A percentile compares a stretch with the other conserved stretches of the same genome.
Conservation (phyloP, 2,888 invertebrate genomes). For the Pseudanteris insignis region DNA sequence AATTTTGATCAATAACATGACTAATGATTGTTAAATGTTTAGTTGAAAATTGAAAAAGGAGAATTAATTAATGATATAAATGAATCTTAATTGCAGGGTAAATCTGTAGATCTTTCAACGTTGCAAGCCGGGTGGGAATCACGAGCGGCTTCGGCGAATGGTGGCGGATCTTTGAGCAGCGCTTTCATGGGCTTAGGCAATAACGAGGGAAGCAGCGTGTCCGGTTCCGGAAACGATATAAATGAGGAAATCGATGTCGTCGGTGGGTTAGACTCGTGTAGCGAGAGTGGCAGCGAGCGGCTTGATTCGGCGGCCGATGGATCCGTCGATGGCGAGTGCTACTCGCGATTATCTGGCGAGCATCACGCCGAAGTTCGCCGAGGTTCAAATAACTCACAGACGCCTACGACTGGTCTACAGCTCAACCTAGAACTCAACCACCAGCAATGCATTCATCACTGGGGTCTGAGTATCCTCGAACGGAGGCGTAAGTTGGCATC, state of each 20-base stretch:
- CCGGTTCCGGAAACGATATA: slow-evolving; percentile 63
- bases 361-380: slow-evolving; percentile 29
- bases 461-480: slow-evolving; percentile 66
- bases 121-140: slow-evolving; percentile 86
- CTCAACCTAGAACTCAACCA: slow-evolving; percentile 57
- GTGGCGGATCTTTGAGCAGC: slow-evolving; percentile 71
- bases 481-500: slow-evolving; percentile 66
- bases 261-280: slow-evolving; percentile 79
- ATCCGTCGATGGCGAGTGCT: slow-evolving; percentile 72
- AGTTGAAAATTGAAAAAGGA: too few species aligned
- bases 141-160: slow-evolving; percentile 66
- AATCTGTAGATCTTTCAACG: slow-evolving; percentile 86
- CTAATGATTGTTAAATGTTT: too few species aligned
- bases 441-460: slow-evolving; percentile 62
- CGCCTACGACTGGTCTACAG: slow-evolving; percentile 51
- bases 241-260: slow-evolving; percentile 80
- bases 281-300: slow-evolving; percentile 72
- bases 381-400: slow-evolving; percentile 45
- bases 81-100: slow-evolving; percentile 70
- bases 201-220: slow-evolving; percentile 64
- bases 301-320: slow-evolving; percentile 68
- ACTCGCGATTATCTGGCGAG: slow-evolving; percentile 53
- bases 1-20: too few species aligned
- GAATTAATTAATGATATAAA: background rate
- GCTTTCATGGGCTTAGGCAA: slow-evolving; percentile 55